Evolutionary conservation across 2,113 vertebrate genomes (phyloP), one percentile per base, ranked within the genome.

Genomic region (Oenanthe melanoleuca): DNA sequence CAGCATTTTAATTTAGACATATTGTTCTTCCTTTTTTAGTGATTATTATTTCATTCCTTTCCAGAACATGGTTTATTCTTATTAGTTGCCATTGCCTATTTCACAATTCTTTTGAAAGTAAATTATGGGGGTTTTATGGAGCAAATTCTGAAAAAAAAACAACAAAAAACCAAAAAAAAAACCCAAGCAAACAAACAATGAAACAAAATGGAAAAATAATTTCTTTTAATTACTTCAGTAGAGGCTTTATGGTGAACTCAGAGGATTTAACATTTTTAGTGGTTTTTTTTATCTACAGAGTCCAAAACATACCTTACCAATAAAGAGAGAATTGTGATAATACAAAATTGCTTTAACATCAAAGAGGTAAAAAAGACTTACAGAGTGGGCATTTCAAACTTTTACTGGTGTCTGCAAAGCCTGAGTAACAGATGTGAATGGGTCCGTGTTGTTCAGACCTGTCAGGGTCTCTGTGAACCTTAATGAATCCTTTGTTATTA

Each of bases 1-100:
- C 95, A 95, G 93, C 87, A 92, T 96, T 93, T 95, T 95, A 95
- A 96, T 97, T 93, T 84, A 95, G 91, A 94, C 61, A 70, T 78
- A 93, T 93, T 93, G 59, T 94, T 96, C 71, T 65, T 91, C n/a
- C 31, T 75, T 88, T 94, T 73, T 19, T 77, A 88, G 49, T 75
- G 25, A 88, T 93, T 93, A 79, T 92, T 8, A 49, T 93, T 96
- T 93, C 53, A 88, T 94, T 93, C 53, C 50, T 25, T 80, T 84
- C 45, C 56, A 81, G 50, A 9, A 52, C 6, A 77, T 55, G 25
- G 33, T 77, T 93, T 52, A 50, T 67, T 89, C 18, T 29, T 75
- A 69, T 77, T 80, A 66, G 33, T 33, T 81, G 12, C 3, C 13
- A 11, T 22, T 85, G 50, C 52, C 28, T 87, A 73, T 94, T 94